Evolutionary conservation across 2,797 vertebrate species (phyloP).

Genomic region (Cryptoprocta ferox): DNA sequence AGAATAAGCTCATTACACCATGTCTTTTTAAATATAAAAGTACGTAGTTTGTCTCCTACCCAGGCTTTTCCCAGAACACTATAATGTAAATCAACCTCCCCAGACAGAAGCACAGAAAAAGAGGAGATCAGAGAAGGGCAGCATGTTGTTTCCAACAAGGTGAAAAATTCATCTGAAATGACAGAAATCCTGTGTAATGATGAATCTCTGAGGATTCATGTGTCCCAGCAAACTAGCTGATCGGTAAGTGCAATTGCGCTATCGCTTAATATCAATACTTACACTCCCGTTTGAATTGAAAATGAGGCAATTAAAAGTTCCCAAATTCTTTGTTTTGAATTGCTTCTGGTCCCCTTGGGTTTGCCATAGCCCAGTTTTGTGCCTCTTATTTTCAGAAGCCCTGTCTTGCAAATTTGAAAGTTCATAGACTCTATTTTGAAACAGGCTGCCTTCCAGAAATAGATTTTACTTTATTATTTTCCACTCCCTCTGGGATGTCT

Average conservation of each 20-base stretch:
- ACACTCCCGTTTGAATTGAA: conserved; percentile 73
- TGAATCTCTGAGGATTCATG: conserved; percentile 38
- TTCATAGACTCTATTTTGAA: conserved; percentile 81
- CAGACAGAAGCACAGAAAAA: conserved; percentile 33
- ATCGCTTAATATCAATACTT: conserved; percentile 67
- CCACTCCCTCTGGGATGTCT: conserved; percentile 83
- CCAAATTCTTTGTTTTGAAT: conserved; percentile 74
- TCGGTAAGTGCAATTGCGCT: not conserved
- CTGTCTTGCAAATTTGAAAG: conserved; percentile 82
- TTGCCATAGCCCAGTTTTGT: conserved; percentile 74
- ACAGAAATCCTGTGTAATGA: conserved; percentile 63
- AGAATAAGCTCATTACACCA: not conserved
- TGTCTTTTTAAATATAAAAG: not conserved
- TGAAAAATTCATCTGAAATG: conserved; percentile 75
- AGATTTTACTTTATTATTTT: conserved; percentile 86
- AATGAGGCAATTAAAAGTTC: conserved; percentile 79
- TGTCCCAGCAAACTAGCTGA: conserved; percentile 60
- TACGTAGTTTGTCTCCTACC: not conserved
- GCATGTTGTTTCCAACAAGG: conserved; percentile 64
- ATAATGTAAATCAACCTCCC: not conserved
- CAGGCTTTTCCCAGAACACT: not conserved
- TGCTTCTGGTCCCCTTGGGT: conserved; percentile 60
- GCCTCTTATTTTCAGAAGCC: conserved; percentile 64
- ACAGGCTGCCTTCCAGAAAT: conserved; percentile 82
- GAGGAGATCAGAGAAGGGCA: conserved; percentile 43